Evolutionary conservation across 2,888 invertebrate species (phyloP).

Genomic region (Lagria hirta): DNA sequence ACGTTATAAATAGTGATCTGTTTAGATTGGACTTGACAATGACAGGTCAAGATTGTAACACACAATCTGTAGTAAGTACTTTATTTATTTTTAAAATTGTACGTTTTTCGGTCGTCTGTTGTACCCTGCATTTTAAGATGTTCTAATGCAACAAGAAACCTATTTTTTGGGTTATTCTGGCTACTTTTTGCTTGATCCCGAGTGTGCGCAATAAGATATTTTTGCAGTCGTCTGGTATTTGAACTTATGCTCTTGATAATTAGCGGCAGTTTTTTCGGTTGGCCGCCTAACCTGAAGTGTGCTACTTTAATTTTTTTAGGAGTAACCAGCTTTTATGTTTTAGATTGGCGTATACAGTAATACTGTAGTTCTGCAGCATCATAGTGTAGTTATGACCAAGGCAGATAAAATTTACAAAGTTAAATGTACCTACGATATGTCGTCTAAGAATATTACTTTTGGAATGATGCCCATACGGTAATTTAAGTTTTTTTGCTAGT

Average conservation of each 20-base stretch:
- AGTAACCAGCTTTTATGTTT: constrained; percentile 42
- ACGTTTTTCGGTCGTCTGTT: neutral
- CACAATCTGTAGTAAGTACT: constrained; percentile 85
- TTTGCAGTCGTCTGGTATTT: too few relatives aligned
- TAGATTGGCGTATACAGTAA: constrained; percentile 93
- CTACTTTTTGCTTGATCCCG: too few relatives aligned
- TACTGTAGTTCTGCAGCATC: constrained; percentile 91
- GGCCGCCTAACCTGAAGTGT: too few relatives aligned
- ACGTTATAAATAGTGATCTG: constrained; percentile 88
- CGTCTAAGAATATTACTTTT: constrained; percentile 93
- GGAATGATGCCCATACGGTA: constrained; percentile 96
- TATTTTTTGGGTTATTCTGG: neutral
- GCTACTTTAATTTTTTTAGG: constrained; percentile 6
- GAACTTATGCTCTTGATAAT: too few relatives aligned
- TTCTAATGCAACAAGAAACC: constrained; percentile 7
- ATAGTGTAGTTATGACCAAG: constrained; percentile 95
- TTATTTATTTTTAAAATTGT: too few relatives aligned
- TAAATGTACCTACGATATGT: constrained; percentile 95
- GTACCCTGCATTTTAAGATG: constrained; percentile 5
- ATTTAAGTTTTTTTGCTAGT: constrained; percentile 2
- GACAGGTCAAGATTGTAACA: constrained; percentile 93
- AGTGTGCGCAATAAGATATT: too few relatives aligned
- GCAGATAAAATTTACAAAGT: constrained; percentile 96
- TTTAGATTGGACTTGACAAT: constrained; percentile 91
- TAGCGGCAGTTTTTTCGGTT: too few relatives aligned